These are phyloP conservation scores for Ctenopoma multispine DNA, from an alignment of 2,797 vertebrate species.

Conservation along the genomic window DNA sequence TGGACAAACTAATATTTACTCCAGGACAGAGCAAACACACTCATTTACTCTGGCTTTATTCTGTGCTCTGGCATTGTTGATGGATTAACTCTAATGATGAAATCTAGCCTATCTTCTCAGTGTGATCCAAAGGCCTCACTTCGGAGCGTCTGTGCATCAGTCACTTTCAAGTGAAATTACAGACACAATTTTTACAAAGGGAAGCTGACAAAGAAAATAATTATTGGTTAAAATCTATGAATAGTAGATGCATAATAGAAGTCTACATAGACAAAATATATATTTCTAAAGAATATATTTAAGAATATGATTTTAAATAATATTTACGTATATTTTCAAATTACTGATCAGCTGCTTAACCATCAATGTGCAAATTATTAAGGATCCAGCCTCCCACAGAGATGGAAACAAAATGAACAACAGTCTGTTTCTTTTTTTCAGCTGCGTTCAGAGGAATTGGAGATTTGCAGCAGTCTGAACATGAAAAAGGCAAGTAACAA, in stretches of 20 bases:
- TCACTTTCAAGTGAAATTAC: conserved; percentile 63
- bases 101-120: conserved; percentile 71
- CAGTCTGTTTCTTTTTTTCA: conserved; percentile 66
- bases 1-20: conserved; percentile 85
- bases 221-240: conserved; percentile 14
- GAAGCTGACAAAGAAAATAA: background rate
- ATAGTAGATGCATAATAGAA: conserved; percentile 20
- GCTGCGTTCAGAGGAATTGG: conserved; percentile 70
- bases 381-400: conserved; percentile 56
- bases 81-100: conserved; percentile 78
- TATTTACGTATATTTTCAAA: conserved; percentile 32
- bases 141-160: conserved; percentile 54
- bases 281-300: background rate
- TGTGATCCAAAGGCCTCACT: conserved; percentile 65
- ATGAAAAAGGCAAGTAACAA: conserved; percentile 85
- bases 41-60: conserved; percentile 76
- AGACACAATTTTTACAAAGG: conserved; percentile 13
- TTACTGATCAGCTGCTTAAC: conserved; percentile 58
- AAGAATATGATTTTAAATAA: background rate
- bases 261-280: background rate
- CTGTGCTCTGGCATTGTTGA: conserved; percentile 75
- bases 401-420: conserved; percentile 73
- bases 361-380: conserved; percentile 59
- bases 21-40: conserved; percentile 76
- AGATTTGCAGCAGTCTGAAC: conserved; percentile 85